Evolutionary conservation across 2,113 vertebrate genomes (phyloP), one percentile per base, ranked within the genome.

Genomic region (Caracal caracal): DNA sequence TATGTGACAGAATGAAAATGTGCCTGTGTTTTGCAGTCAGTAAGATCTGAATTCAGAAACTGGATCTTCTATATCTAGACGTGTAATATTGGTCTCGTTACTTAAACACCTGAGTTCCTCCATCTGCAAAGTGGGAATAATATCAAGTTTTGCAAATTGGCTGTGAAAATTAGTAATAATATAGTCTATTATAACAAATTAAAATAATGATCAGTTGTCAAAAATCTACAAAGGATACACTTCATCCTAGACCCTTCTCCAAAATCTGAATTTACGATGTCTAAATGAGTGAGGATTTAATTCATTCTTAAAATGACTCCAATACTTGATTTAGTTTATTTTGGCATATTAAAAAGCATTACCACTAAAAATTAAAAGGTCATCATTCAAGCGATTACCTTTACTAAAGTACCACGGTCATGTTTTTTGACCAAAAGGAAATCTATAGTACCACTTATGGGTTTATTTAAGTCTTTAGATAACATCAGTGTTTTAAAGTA

Each of bases 401-500:
- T 93, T 88, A 61, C 33, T 89, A 35, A 85, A 88, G 66, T 61
- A 96, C 22, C 65, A 91, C 12, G n/a, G n/a, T 63, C 16, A 49
- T 17, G 35, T 17, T 53, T 93, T 90, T 59, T 96, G 51, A 88
- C 35, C 56, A 71, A 75, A 94, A 88, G 59, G 24, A 97, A 93
- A 84, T 80, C 35, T 89, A 80, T 1, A 30, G n/a, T 30, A 85
- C 7, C 33, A 83, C 4, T 47, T 47, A n/a, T 40, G 4, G 33
- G 22, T 89, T 96, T 59, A 22, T 59, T 96, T 73, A 97, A 89
- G 43, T 76, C 90, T 94, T 94, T 90, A 56, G 76, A 86, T 71
- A 87, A 93, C 91, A 96, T 76, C 19, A 47, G 59, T 86, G 40
- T 86, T 94, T 96, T 65, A 95, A 89, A 93, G n/a, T 78, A 93